phyloP scores from a whole-genome alignment of 1,140 invertebrate genomes.

The Macrobrachium rosenbergii region DNA sequence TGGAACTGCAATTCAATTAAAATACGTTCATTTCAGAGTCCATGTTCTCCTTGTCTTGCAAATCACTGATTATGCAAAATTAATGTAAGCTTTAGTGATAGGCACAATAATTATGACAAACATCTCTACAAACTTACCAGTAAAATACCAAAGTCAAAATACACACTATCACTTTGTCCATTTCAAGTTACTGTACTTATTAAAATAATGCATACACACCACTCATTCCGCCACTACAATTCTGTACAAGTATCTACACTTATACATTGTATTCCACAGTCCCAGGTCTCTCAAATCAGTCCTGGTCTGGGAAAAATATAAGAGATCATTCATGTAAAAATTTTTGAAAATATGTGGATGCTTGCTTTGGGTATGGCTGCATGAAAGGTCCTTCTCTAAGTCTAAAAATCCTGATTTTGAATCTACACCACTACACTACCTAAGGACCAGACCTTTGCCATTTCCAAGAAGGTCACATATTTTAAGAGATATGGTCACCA shows the following conservation, averaged over 20 bases:
- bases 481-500: too few species aligned
- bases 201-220: slow-evolving; percentile 7
- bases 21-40: too few species aligned
- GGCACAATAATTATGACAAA: slow-evolving; percentile 40
- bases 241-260: slow-evolving; percentile 52
- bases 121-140: slow-evolving; percentile 16
- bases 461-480: too few species aligned
- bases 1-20: background rate
- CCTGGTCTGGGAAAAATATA: slow-evolving; percentile 18
- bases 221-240: slow-evolving; percentile 43
- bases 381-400: too few species aligned
- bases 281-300: background rate
- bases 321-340: slow-evolving; percentile 17
- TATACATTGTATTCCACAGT: slow-evolving; percentile 17
- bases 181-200: slow-evolving; percentile 7
- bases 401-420: too few species aligned
- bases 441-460: too few species aligned
- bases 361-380: too few species aligned
- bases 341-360: background rate
- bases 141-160: slow-evolving; percentile 13
- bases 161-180: slow-evolving; percentile 28
- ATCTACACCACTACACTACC: too few species aligned
- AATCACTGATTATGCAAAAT: slow-evolving; percentile 35
- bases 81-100: slow-evolving; percentile 17
- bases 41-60: slow-evolving; percentile 9